Percentiles rank a stretch among this genome's conserved stretches.
Evolutionary conservation across 2,797 vertebrate species (phyloP).

Genomic region (Sphenodon punctatus): DNA sequence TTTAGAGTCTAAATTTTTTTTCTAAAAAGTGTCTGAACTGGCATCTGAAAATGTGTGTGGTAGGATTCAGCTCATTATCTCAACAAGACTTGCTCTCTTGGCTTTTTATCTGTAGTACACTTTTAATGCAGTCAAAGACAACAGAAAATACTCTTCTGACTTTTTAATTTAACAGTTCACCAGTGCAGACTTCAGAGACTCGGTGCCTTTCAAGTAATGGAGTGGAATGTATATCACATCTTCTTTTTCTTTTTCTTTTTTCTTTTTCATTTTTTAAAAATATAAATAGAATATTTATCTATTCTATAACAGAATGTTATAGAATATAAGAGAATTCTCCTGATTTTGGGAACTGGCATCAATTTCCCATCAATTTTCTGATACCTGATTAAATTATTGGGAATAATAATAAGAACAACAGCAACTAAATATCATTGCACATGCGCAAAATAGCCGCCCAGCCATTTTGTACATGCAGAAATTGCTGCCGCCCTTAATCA

Average conservation of each 20-base stretch:
- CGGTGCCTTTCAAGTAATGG: slow-evolving; percentile 46
- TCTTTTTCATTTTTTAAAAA: neutral
- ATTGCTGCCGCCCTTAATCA: no score
- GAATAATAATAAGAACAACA: no score
- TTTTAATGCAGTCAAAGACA: slow-evolving; percentile 44
- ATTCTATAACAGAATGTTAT: no score
- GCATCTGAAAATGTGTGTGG: slow-evolving; percentile 15
- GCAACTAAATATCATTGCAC: no score
- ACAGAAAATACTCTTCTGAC: slow-evolving; percentile 55
- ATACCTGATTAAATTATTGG: no score
- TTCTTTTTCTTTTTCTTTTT: neutral
- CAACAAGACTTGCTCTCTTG: neutral
- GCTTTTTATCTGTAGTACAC: slow-evolving; percentile 20
- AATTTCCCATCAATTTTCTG: no score
- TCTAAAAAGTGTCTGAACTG: neutral
- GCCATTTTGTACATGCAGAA: no score
- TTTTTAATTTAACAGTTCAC: slow-evolving; percentile 75
- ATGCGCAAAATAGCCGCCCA: no score
- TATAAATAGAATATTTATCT: slow-evolving; percentile 35
- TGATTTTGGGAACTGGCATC: no score
- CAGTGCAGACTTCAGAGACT: slow-evolving; percentile 66
- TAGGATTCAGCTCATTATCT: slow-evolving; percentile 25
- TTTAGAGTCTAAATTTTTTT: neutral
- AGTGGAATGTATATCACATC: slow-evolving; percentile 50
- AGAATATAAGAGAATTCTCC: no score